These are phyloP conservation scores for Chironomus tepperi DNA, from an alignment of 1,140 invertebrate species.

Conservation along the genomic window DNA sequence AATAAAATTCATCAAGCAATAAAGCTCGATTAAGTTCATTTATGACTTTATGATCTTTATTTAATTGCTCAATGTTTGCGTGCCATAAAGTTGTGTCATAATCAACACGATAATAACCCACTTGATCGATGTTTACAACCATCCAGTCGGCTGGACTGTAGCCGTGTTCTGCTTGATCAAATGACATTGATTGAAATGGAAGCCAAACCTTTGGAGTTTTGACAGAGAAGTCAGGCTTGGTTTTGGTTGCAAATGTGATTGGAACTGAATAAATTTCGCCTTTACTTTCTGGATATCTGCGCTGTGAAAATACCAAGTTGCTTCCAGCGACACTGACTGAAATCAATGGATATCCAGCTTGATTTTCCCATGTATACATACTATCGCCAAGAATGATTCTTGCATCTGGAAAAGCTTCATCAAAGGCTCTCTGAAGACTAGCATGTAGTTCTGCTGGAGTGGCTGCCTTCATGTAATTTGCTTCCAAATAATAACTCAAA, in stretches of 20 bases:
- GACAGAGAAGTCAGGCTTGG: conserved; percentile 35
- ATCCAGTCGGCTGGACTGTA: conserved; percentile 29
- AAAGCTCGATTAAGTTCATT: conserved; percentile 51
- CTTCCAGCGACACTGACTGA: conserved; percentile 20
- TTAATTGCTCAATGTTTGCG: conserved; percentile 42
- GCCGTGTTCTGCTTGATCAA: conserved; percentile 32
- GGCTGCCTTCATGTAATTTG: conserved; percentile 28
- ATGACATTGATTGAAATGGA: not conserved
- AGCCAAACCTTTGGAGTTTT: conserved; percentile 33
- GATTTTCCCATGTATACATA: conserved; percentile 51
- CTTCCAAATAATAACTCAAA: not conserved
- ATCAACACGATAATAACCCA: conserved; percentile 52
- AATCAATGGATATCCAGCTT: conserved; percentile 51
- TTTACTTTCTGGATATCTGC: not conserved
- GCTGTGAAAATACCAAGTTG: not conserved
- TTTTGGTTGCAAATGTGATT: conserved; percentile 41
- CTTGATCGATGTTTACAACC: not conserved
- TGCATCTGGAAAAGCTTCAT: conserved; percentile 28
- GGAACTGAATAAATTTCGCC: conserved; percentile 41
- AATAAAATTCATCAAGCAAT: conserved; percentile 44
- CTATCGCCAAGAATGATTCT: conserved; percentile 38
- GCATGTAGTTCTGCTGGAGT: conserved; percentile 36
- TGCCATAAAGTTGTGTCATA: conserved; percentile 48
- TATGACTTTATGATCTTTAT: conserved; percentile 40
- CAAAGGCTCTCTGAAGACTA: conserved; percentile 45